Evolutionary conservation across 1,140 invertebrate genomes (phyloP), one percentile per base, ranked within the genome.

Genomic region (Drosophila burlai): DNA sequence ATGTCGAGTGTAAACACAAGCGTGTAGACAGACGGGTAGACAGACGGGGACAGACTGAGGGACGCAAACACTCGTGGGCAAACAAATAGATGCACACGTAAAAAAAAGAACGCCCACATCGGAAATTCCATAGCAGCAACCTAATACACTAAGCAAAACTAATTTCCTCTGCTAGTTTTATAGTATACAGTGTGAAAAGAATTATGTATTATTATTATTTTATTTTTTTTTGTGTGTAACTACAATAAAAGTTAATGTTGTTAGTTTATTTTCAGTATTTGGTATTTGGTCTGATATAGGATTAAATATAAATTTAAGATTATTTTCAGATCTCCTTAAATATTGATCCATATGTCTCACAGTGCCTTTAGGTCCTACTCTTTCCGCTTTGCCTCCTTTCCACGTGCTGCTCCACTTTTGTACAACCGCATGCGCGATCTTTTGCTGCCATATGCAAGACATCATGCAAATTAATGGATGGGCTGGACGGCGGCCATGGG

Each of bases 31-130:
- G 64, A 3, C 38, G 10, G 24, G 8, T 26, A 59, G 24, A 18
- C 3, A 15, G 40, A 29, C 57, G n/a, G 36, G 16, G n/a, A 40
- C 29, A 66, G 43, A 40, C 36, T 16, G 31, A 54, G 31, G 31
- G 31, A 47, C 63, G 40, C 18, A 60, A 29, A 38, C 47, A 58
- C 49, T 72, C 61, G 66, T 82, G 72, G 65, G 65, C 81, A 67
- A 83, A 76, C 66, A 83, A 69, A 84, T 83, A 63, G 81, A 81
- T 83, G 77, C 81, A 84, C 81, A 63, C 77, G 63, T 67, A 66
- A 49, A 50, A 67, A 31, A 50, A 54, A 79, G 76, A 81, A 80
- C 77, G 66, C 81, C 81, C 81, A 84, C 72, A 60, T 61, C 10
- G 46, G 11, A 29, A 45, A 49, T 60, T 49, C 21, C 38, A 38